These are phyloP conservation scores for Archips xylosteana DNA, from an alignment of 2,888 invertebrate genomes.

Conservation along the genomic window DNA sequence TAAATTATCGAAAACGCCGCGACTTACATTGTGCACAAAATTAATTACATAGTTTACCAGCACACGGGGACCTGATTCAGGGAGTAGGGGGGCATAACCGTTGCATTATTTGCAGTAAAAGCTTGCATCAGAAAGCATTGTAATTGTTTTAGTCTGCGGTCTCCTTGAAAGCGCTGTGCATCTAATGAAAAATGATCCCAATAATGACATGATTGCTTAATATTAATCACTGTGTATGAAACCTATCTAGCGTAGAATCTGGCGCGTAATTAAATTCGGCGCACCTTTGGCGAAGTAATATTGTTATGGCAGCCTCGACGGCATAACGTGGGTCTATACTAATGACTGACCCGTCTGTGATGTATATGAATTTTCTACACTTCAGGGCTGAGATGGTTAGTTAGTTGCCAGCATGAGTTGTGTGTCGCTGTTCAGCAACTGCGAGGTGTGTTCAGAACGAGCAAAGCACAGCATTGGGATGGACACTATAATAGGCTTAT, in stretches of 20 bases:
- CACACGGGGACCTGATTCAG: slow-evolving; percentile 53
- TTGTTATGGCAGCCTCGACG: slow-evolving; percentile 19
- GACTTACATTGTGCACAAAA: slow-evolving; percentile 72
- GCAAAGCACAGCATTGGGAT: not conserved
- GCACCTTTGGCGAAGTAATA: slow-evolving; percentile 33
- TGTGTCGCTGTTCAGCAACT: not conserved
- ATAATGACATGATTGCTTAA: slow-evolving; percentile 35
- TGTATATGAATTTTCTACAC: slow-evolving; percentile 10
- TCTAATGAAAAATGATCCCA: slow-evolving; percentile 37
- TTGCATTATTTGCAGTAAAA: slow-evolving; percentile 71
- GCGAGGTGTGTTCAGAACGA: not conserved
- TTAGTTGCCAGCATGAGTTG: not conserved
- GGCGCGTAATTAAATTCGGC: slow-evolving; percentile 35
- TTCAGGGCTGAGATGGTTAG: slow-evolving; percentile 10
- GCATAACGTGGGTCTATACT: slow-evolving; percentile 13
- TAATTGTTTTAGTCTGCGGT: slow-evolving; percentile 67
- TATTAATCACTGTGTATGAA: slow-evolving; percentile 39
- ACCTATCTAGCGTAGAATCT: slow-evolving; percentile 30
- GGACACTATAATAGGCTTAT: too few species aligned
- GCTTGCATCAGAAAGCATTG: slow-evolving; percentile 61
- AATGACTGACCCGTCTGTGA: slow-evolving; percentile 25
- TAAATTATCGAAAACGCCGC: slow-evolving; percentile 64
- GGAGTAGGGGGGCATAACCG: slow-evolving; percentile 46
- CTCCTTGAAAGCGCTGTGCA: slow-evolving; percentile 51
- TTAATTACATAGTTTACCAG: slow-evolving; percentile 72